These are phyloP conservation scores for Actinia tenebrosa DNA, from an alignment of 64 coral and sea anemone species.

Conservation along the genomic window DNA sequence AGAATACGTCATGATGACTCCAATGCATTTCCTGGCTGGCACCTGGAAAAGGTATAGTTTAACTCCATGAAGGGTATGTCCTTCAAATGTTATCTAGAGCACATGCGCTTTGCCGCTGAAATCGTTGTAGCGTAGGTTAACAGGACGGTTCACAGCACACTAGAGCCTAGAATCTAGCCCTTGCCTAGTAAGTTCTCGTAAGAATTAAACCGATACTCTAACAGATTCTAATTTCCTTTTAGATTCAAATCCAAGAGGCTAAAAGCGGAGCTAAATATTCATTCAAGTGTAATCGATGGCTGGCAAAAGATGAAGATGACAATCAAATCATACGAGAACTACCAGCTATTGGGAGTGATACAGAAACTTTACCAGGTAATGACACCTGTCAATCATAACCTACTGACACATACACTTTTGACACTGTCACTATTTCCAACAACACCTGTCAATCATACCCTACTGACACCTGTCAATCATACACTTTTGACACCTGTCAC, in stretches of 20 bases:
- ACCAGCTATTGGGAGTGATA: conserved; percentile 60
- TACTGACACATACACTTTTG: neutral
- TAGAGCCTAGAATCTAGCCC: too few species aligned
- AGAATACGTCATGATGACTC: conserved; percentile 88
- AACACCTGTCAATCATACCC: neutral
- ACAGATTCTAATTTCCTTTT: neutral
- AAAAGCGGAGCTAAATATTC: conserved; percentile 63
- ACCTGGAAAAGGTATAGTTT: conserved; percentile 76
- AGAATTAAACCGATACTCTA: too few species aligned
- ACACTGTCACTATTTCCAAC: too few species aligned
- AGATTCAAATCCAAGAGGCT: conserved; percentile 84
- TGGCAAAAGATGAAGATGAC: conserved; percentile 87
- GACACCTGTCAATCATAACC: neutral
- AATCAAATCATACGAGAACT: conserved; percentile 85
- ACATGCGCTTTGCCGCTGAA: too few species aligned
- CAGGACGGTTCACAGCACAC: too few species aligned
- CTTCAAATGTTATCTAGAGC: too few species aligned
- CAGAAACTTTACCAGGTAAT: conserved; percentile 73
- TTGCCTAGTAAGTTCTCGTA: too few species aligned
- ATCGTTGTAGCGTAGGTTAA: too few species aligned
- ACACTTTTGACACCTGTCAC: too few species aligned
- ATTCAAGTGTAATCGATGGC: conserved; percentile 90
- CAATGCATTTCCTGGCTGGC: conserved; percentile 95
- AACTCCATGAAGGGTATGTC: too few species aligned
- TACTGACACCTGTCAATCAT: neutral